Percentiles rank a stretch among this genome's conserved stretches.
Evolutionary conservation across 2,797 vertebrate species (phyloP).

Genomic region (Karalla daura): DNA sequence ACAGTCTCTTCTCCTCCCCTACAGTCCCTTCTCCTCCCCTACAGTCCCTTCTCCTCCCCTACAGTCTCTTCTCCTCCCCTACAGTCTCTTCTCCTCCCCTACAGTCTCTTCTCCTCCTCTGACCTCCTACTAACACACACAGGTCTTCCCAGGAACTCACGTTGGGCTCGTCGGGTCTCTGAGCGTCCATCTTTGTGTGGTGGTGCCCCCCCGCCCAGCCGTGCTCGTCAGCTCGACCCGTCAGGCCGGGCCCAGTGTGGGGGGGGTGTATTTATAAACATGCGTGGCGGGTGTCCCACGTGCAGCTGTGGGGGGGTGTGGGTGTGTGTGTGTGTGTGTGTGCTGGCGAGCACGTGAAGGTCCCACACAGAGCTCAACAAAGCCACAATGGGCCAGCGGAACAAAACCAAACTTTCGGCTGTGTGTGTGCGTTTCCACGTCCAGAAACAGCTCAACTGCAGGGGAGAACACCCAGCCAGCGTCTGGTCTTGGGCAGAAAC

Average conservation of each 20-base stretch:
- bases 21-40: no score
- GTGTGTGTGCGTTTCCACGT: constrained; percentile 48
- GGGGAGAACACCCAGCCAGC: constrained; percentile 27
- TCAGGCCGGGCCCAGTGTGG: constrained; percentile 33
- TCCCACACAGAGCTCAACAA: constrained; percentile 72
- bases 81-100: no score
- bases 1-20: no score
- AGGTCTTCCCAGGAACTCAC: no score
- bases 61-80: no score
- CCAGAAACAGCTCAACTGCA: constrained; percentile 75
- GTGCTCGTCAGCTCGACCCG: constrained; percentile 8
- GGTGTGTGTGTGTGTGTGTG: no score
- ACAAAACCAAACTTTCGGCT: constrained; percentile 55
- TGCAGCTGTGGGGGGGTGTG: no score
- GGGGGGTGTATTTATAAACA: constrained; percentile 77
- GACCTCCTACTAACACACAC: no score
- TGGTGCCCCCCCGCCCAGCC: constrained; percentile 25
- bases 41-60: no score
- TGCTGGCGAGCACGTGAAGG: constrained; percentile 67
- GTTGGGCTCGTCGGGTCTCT: constrained; percentile 28
- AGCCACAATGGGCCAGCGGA: constrained; percentile 69
- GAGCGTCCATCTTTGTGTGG: constrained; percentile 71
- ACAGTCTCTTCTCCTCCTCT: no score
- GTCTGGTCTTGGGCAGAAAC: constrained; percentile 49
- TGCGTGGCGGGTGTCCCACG: constrained; percentile 49